These are phyloP conservation scores for Sylvietta virens DNA, from an alignment of 2,113 vertebrate species.

Conservation along the genomic window DNA sequence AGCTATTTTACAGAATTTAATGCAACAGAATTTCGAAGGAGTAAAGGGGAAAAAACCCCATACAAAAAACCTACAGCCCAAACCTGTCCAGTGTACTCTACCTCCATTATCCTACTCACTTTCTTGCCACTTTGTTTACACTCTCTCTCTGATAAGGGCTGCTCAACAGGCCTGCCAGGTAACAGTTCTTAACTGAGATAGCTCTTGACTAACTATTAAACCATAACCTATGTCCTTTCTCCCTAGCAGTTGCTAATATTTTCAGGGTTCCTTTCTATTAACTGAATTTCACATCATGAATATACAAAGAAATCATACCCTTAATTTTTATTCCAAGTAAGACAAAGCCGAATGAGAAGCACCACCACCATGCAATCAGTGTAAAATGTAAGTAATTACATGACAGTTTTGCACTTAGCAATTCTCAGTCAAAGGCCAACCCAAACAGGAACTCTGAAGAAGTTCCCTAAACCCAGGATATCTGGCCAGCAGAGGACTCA, in stretches of 20 bases:
- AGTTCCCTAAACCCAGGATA: neutral
- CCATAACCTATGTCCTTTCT: neutral
- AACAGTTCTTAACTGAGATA: neutral
- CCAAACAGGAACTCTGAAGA: neutral
- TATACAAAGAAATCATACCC: neutral
- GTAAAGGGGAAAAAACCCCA: accelerated
- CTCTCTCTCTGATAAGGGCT: constrained; percentile 22
- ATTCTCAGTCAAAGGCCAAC: neutral
- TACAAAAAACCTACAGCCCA: neutral
- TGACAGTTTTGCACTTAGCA: neutral
- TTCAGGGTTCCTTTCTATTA: neutral
- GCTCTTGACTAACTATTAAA: constrained; percentile 14
- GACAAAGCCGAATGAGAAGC: neutral
- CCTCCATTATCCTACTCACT: neutral
- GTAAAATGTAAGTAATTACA: neutral
- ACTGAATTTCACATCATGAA: neutral
- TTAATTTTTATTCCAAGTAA: neutral
- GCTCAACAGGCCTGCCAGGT: neutral
- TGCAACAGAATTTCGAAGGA: neutral
- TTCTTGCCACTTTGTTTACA: constrained; percentile 13
- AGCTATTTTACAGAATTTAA: neutral
- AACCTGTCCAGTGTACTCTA: neutral
- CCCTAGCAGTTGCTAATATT: neutral
- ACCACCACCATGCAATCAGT: neutral
- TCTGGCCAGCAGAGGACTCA: neutral